These are phyloP conservation scores for Imbricaverruca yamaguchii DNA, from an alignment of 2,888 invertebrate genomes.

Conservation along the genomic window DNA sequence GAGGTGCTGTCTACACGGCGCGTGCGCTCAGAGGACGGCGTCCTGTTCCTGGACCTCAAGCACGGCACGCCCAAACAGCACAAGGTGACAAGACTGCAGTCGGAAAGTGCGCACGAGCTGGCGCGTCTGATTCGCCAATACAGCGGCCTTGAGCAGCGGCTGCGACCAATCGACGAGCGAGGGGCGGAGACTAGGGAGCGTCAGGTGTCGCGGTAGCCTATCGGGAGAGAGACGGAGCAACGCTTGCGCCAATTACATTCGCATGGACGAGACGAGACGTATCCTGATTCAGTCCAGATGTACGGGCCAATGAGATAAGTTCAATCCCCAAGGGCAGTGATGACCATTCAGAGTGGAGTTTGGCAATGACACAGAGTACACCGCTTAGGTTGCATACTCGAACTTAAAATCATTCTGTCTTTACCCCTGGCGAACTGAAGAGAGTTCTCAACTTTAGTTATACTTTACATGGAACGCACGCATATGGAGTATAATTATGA, in stretches of 20 bases:
- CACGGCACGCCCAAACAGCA: slow-evolving; percentile 94
- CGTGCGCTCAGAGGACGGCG: slow-evolving; percentile 80
- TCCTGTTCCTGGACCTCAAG: slow-evolving; percentile 90
- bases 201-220: slow-evolving; percentile 11
- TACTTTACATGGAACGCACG: no score
- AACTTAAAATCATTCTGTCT: no score
- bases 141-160: slow-evolving; percentile 75
- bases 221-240: background rate
- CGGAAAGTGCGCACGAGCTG: slow-evolving; percentile 95
- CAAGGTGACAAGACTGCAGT: slow-evolving; percentile 86
- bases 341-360: no score
- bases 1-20: slow-evolving; percentile 94
- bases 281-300: no score
- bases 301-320: no score
- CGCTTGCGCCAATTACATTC: background rate
- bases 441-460: no score
- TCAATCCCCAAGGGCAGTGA: no score
- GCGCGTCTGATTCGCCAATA: slow-evolving; percentile 93
- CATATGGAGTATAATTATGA: no score
- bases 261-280: background rate
- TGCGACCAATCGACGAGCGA: background rate
- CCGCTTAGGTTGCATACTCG: no score
- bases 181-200: background rate
- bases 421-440: no score
- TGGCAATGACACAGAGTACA: no score